Base-by-base conservation (phyloP, 2,888 invertebrate species). In the Chloroclysta siterata region DNA sequence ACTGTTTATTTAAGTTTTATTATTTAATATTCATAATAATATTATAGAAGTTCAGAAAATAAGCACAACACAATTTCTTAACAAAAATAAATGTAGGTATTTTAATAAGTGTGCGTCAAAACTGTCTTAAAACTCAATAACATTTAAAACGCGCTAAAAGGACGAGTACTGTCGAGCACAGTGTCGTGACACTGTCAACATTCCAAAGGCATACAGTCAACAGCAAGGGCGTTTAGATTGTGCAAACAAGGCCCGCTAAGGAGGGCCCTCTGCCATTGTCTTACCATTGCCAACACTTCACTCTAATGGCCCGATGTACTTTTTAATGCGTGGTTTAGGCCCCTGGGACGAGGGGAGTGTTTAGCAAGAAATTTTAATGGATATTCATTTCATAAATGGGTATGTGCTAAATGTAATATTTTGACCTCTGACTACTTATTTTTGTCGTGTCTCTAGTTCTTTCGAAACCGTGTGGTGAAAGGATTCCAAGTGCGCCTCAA, bases 241-340 rank as follows among this genome's bases (percentile, higher is more conserved):
- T 68, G 67, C 75, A 76, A 77, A 77, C 72, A 74, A 60, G 54
- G 51, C 33, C 66, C 53, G 60, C 39, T 48, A 39, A 11, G 36
- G 63, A 75, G 75, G 71, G 72, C 63, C 53, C 71, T 66, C n/a
- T 51, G 42, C 29, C 73, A 75, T 81, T 80, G 80, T 81, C 78
- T 80, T 78, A 76, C 33, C 57, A 65, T 80, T 78, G 75, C 33
- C 53, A 65, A 67, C 68, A 70, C 72, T 70, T 74, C 72, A 54
- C 62, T 66, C 53, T 68, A 77, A 79, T 79, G 77, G 77, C 71
- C 72, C 74, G 77, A 65, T 71, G 73, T 72, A 65, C 75, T 69
- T 78, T 78, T 76, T 76, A 78, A 76, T 72, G 75, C 33, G 55
- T 47, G 52, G 41, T 48, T 39, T 46, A 28, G 54, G 17, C 60